Evolutionary conservation across 2,113 vertebrate species (phyloP), one percentile per base, ranked within the genome.

Genomic region (Lycocorax pyrrhopterus): DNA sequence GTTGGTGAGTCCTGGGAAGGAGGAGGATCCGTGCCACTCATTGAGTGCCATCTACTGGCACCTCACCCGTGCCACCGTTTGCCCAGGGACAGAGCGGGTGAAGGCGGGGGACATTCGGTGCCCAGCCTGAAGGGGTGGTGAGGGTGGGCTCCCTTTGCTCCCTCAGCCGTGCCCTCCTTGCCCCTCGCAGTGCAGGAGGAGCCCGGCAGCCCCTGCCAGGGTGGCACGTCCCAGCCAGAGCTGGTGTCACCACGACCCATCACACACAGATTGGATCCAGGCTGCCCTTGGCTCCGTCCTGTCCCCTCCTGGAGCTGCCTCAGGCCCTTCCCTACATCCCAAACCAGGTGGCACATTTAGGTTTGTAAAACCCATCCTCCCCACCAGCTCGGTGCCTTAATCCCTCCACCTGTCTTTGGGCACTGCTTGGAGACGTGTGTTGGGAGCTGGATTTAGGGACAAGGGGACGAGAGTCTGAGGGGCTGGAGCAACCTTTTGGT

Each of bases 1-100:
- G 56, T 12, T 56, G 56, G 6, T 46, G 26, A 22, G 71, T 41
- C 37, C 63, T 68, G 37, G 87, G 19, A 46, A 58, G 17, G 29
- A 41, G 33, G 33, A 78, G 81, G 62, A 83, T 59, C 71, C 2
- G 0, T 51, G 63, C 58, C 59, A 90, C 91, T 83, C 27, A 4
- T 6, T 41, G 96, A 94, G 92, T 94, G 95, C 95, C 90, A 94
- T 93, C 92, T 94, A 7, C 94, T 95, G 93, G 93, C 93, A 87
- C 79, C 69, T 88, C 49, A 4, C 9, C 81, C 27, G 0, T 52
- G 91, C 30, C 12, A 32, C 32, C 1, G 3, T 3, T 10, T 6
- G 37, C 12, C 53, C 56, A 0, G 75, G n/a, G 29, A 43, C 46
- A 26, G 44, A 1, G 2, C 2, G 7, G 63, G 17, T 20, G 43